Conservation (phyloP, 2,888 invertebrate genomes). For the Pollenia labialis region DNA sequence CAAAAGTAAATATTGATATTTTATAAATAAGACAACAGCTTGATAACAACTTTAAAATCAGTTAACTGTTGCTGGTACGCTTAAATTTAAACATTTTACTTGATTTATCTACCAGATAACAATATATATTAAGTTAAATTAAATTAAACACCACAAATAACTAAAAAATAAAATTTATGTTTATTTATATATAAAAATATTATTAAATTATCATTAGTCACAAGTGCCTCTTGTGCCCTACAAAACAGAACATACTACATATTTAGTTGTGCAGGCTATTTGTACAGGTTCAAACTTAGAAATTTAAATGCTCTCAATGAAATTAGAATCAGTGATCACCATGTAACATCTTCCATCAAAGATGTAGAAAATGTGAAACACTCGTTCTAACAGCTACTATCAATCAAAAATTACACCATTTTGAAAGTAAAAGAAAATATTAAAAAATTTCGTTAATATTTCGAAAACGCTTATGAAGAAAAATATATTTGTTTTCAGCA, state of each 20-base stretch:
- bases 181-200: neutral
- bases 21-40: conserved; percentile 52
- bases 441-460: too few species aligned
- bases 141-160: conserved; percentile 62
- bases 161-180: conserved; percentile 36
- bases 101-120: conserved; percentile 74
- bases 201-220: conserved; percentile 57
- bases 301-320: too few species aligned
- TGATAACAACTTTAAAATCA: conserved; percentile 70
- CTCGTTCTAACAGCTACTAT: too few species aligned
- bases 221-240: conserved; percentile 48
- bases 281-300: neutral
- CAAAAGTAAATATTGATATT: conserved; percentile 79
- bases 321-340: too few species aligned
- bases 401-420: too few species aligned
- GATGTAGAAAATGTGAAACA: too few species aligned
- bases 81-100: conserved; percentile 36
- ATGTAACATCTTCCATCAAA: too few species aligned
- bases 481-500: too few species aligned
- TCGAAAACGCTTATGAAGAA: too few species aligned
- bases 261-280: neutral
- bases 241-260: neutral
- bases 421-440: too few species aligned
- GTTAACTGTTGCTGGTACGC: conserved; percentile 50
- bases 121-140: conserved; percentile 48